Conservation (phyloP, 2,113 vertebrate genomes). For the Copsychus sechellarum region DNA sequence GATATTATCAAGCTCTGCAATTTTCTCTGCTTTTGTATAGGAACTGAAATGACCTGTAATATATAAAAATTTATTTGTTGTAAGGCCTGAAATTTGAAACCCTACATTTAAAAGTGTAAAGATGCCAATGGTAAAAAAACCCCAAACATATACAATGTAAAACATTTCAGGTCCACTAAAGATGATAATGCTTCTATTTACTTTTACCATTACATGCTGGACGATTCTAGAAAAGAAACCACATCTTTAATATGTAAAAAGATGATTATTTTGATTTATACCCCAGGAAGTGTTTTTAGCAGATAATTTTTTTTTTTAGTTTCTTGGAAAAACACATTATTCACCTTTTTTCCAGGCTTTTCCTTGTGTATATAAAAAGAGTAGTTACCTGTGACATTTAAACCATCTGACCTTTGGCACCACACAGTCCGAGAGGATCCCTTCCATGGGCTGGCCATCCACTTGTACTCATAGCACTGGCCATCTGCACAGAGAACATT, state of each 20-base stretch:
- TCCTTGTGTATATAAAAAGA: neutral
- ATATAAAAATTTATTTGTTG: neutral
- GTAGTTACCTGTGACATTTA: constrained; percentile 91
- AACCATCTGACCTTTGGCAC: constrained; percentile 96
- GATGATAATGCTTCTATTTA: neutral
- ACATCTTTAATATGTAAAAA: neutral
- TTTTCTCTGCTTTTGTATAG: neutral
- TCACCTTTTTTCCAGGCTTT: neutral
- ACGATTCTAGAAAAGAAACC: neutral
- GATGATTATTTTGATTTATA: neutral
- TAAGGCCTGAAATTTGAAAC: neutral
- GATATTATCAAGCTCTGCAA: neutral
- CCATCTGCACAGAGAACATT: constrained; percentile 79
- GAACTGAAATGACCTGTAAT: neutral
- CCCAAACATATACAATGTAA: neutral
- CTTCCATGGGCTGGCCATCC: constrained; percentile 89
- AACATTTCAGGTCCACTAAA: neutral
- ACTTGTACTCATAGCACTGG: constrained; percentile 92
- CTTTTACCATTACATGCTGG: neutral
- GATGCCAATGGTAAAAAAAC: neutral
- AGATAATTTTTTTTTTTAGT: neutral
- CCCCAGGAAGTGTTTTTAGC: neutral
- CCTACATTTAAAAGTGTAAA: neutral
- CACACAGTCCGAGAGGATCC: constrained; percentile 84
- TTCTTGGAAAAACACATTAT: neutral